These are phyloP conservation scores for Macaria liturata DNA, from an alignment of 2,888 invertebrate genomes.

Conservation along the genomic window DNA sequence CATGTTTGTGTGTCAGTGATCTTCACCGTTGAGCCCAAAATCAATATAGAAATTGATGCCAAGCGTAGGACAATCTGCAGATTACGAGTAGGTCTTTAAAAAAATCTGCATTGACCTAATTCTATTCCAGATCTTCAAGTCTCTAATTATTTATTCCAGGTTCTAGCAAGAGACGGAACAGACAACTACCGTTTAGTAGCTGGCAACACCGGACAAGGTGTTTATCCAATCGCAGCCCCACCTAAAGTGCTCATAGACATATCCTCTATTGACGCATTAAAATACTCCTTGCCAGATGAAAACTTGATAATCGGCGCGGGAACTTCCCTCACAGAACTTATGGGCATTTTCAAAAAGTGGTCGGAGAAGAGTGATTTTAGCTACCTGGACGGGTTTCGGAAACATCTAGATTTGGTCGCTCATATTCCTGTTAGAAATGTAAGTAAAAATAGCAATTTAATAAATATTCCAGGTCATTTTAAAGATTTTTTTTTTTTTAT, in stretches of 20 bases:
- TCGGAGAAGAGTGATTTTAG: constrained; percentile 75
- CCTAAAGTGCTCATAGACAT: constrained; percentile 84
- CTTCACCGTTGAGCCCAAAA: no score
- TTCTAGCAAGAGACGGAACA: constrained; percentile 72
- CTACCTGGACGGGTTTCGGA: constrained; percentile 82
- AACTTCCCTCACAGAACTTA: constrained; percentile 80
- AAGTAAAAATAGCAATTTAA: constrained; percentile 46
- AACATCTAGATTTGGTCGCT: constrained; percentile 87
- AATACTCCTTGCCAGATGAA: constrained; percentile 51
- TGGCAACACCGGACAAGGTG: constrained; percentile 89
- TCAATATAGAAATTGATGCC: no score
- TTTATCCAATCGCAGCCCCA: constrained; percentile 66
- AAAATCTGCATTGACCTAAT: no score
- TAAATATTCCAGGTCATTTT: no score
- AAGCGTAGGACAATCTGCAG: no score
- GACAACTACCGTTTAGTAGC: constrained; percentile 85
- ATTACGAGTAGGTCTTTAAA: no score
- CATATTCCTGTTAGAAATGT: constrained; percentile 89
- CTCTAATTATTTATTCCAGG: constrained; percentile 39
- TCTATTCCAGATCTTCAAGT: no score
- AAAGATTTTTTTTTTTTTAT: no score
- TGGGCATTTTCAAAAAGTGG: constrained; percentile 68
- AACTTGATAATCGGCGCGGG: constrained; percentile 84
- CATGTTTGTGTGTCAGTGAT: no score
- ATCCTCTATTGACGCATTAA: constrained; percentile 80